Conservation (phyloP, 2,888 invertebrate genomes). For the Tipula vernalis region DNA sequence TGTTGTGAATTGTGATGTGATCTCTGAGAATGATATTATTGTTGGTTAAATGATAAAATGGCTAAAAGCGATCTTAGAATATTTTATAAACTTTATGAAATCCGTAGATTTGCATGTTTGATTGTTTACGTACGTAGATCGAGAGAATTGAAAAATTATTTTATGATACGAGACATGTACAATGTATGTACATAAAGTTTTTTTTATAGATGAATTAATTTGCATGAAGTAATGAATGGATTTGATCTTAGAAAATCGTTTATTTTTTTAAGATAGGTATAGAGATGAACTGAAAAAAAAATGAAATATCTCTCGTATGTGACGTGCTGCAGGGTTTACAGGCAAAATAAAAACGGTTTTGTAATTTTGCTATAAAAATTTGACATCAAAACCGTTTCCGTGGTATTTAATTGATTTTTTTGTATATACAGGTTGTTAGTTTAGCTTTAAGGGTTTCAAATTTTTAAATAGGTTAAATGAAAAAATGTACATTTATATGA, state of each 20-base stretch:
- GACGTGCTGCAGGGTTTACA: background rate
- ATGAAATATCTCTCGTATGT: background rate
- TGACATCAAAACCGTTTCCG: background rate
- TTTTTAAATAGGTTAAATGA: too few relatives aligned
- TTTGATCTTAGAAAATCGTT: background rate
- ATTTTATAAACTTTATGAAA: background rate
- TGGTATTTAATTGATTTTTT: background rate
- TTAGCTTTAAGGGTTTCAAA: background rate
- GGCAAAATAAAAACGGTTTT: background rate
- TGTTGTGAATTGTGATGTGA: too few relatives aligned
- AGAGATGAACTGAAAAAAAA: background rate
- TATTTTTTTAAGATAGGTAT: background rate
- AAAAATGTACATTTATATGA: too few relatives aligned
- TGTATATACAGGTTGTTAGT: background rate
- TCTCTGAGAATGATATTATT: background rate
- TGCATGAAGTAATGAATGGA: background rate
- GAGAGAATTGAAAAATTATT: background rate
- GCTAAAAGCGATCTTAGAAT: background rate
- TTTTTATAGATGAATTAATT: background rate
- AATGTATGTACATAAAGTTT: background rate
- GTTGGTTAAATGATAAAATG: background rate
- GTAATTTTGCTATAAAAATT: background rate
- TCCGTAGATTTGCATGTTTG: background rate
- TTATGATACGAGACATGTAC: background rate
- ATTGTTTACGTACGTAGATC: background rate